Conservation (phyloP, 2,888 invertebrate species). For the Diarsia mendica region DNA sequence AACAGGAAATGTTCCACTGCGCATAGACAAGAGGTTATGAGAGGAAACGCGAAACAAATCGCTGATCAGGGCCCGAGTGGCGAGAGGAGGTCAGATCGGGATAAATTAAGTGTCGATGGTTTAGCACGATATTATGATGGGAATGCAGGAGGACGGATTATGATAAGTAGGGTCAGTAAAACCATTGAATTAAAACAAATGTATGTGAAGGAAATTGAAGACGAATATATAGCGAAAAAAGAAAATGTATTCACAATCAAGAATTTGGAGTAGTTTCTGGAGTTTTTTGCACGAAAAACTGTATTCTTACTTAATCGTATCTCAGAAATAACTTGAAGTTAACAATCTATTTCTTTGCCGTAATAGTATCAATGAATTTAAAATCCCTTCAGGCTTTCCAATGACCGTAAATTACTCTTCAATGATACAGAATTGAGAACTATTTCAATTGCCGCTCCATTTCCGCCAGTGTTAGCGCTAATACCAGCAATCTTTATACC, state of each 20-base stretch:
- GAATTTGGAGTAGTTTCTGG: background rate
- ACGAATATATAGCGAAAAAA: background rate
- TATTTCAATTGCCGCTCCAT: slow-evolving; percentile 53
- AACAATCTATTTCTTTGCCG: background rate
- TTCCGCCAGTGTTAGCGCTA: slow-evolving; percentile 47
- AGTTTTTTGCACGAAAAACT: background rate
- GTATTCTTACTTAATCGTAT: background rate
- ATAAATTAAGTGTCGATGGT: slow-evolving; percentile 58
- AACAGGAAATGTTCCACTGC: slow-evolving; percentile 64
- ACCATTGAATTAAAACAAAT: background rate
- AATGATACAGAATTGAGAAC: slow-evolving; percentile 54
- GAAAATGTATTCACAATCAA: no score
- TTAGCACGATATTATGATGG: slow-evolving; percentile 41
- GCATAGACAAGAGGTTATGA: slow-evolving; percentile 50
- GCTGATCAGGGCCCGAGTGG: slow-evolving; percentile 66
- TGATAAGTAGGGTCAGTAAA: slow-evolving; percentile 3
- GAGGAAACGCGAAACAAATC: slow-evolving; percentile 71
- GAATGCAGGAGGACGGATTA: slow-evolving; percentile 10
- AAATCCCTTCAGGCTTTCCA: slow-evolving; percentile 11
- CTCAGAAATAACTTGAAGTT: background rate
- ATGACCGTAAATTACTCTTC: slow-evolving; percentile 37
- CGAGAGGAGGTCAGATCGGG: slow-evolving; percentile 54
- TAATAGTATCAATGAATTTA: slow-evolving; percentile 12
- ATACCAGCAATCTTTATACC: slow-evolving; percentile 54
- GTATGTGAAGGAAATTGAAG: background rate